Conservation (phyloP, 2,113 vertebrate genomes). For the Etheostoma cragini region DNA sequence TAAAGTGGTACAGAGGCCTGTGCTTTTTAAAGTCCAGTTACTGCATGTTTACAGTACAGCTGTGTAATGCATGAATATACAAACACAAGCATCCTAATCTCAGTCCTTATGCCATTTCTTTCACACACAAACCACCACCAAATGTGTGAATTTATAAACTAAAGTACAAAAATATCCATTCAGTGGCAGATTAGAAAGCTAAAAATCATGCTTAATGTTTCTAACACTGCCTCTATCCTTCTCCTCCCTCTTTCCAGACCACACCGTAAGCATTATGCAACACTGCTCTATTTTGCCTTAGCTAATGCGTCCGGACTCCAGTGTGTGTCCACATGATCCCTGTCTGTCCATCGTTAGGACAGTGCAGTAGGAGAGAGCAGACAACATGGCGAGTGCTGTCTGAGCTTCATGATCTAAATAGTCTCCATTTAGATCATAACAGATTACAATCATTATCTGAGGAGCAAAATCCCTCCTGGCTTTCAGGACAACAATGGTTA, state of each 20-base stretch:
- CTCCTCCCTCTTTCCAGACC: conserved; percentile 21
- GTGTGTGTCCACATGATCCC: conserved; percentile 60
- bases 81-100: conserved; percentile 20
- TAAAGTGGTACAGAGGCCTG: not conserved
- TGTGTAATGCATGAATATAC: not conserved
- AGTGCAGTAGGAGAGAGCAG: conserved; percentile 34
- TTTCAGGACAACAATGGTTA: conserved; percentile 36
- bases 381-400: conserved; percentile 22
- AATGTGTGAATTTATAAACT: not conserved
- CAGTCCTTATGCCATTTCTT: not conserved
- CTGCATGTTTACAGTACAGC: not conserved
- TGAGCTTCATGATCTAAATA: conserved; percentile 15
- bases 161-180: conserved; percentile 2
- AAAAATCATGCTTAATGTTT: conserved; percentile 8
- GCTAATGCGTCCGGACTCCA: conserved; percentile 45
- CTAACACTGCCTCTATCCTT: not conserved
- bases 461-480: conserved; percentile 41
- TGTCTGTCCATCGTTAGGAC: conserved; percentile 44
- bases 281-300: conserved; percentile 53
- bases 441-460: conserved; percentile 57
- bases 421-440: conserved; percentile 57
- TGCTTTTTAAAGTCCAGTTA: conserved; percentile 5
- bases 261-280: conserved; percentile 62
- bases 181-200: conserved; percentile 6
- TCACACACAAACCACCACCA: not conserved